These are phyloP conservation scores for Brevimyrus niger DNA, from an alignment of 2,113 vertebrate species.

Conservation along the genomic window DNA sequence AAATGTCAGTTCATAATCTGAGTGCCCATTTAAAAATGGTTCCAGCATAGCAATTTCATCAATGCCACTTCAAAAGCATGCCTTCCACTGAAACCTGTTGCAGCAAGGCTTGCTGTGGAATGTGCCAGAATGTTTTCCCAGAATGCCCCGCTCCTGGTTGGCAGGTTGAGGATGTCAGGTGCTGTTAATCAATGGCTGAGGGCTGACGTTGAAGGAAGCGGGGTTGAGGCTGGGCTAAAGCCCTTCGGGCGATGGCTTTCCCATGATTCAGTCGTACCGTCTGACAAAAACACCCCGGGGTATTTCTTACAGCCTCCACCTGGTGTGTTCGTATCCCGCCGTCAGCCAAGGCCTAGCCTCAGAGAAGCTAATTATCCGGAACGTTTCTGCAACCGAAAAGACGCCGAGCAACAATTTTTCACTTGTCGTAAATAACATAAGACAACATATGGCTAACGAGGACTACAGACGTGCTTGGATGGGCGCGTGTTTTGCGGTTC, in stretches of 20 bases:
- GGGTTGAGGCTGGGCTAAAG: not conserved
- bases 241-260: not conserved
- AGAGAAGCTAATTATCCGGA: not conserved
- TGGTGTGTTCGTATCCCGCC: not conserved
- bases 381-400: not conserved
- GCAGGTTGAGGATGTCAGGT: conserved; percentile 6
- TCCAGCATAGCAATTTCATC: not conserved
- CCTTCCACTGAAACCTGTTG: conserved; percentile 8
- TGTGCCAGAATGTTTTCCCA: conserved; percentile 19
- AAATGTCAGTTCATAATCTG: not conserved
- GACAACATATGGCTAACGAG: not conserved
- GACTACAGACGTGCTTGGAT: not conserved
- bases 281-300: conserved; percentile 13
- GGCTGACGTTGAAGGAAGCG: conserved; percentile 10
- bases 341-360: not conserved
- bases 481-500: not conserved
- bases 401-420: not conserved
- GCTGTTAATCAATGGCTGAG: conserved; percentile 13
- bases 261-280: conserved; percentile 7
- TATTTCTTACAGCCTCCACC: not conserved
- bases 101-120: conserved; percentile 6
- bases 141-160: not conserved
- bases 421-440: not conserved
- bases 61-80: conserved; percentile 1
- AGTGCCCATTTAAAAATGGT: not conserved